Base-by-base conservation (phyloP, 1,140 invertebrate species). In the Diorhabda elongata region DNA sequence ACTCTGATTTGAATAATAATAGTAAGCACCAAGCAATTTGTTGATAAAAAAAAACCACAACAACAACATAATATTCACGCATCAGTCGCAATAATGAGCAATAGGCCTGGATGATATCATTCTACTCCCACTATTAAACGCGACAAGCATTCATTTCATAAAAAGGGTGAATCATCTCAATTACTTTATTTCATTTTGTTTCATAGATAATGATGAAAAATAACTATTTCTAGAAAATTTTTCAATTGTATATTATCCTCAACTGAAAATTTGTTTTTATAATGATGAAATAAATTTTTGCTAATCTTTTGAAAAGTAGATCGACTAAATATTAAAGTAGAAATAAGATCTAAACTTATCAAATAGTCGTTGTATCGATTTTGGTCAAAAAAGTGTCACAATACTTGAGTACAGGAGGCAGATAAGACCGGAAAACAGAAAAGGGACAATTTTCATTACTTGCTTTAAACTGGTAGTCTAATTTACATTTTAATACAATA, bases 1-100 rank as follows among this genome's bases (percentile, higher is more conserved):
- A 52, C 47, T n/a, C 47, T 52, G 47, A 52, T 52, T 52, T 52
- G 47, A 52, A 52, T 52, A 52, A 52, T 52, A 52, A 52, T 52
- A 52, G 47, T 52, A n/a, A 52, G 47, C 47, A 52, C n/a, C n/a
- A 52, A n/a, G 47, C 47, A 52, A 52, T 52, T 52, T 52, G n/a
- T n/a, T 52, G 47, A 52, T 52, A 52, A 52, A 52, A 52, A n/a
- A 26, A 52, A 6, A 52, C n/a, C 6, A 52, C 47, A 52, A 6
- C 47, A 52, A n/a, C 6, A 52, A 52, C 47, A 52, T 8, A 6
- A 52, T 52, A n/a, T 52, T 52, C 47, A 52, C 47, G 47, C 47
- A 52, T 52, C 47, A 52, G n/a, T 52, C 47, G 47, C n/a, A 52
- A 52, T 52, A 52, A 52, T 52, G 47, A 52, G 47, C 47, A 8